phyloP scores from a whole-genome alignment of 2,888 invertebrate genomes.

The Meta bourneti region DNA sequence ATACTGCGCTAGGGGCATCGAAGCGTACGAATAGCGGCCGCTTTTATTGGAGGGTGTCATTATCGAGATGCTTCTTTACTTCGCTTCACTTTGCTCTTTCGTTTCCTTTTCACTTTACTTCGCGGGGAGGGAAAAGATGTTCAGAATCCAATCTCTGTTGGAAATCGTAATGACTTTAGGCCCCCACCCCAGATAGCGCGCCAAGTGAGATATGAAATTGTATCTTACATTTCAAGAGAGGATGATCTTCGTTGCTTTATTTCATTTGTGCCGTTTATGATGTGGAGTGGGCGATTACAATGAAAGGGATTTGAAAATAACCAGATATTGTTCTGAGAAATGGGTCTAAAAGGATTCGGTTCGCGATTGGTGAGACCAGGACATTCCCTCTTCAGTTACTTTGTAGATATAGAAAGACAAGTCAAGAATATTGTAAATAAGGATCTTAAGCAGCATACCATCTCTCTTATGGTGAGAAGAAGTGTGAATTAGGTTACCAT shows the following conservation, averaged over 20 bases:
- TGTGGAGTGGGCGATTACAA: too few species aligned
- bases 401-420: too few species aligned
- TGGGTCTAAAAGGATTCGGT: background rate
- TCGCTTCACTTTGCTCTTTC: background rate
- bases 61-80: conserved; percentile 37
- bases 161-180: conserved; percentile 42
- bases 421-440: too few species aligned
- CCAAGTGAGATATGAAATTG: background rate
- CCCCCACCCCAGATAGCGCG: background rate
- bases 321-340: background rate
- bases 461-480: too few species aligned
- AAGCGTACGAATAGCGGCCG: conserved; percentile 36
- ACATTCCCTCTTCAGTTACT: too few species aligned
- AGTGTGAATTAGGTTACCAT: too few species aligned
- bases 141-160: conserved; percentile 1
- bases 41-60: conserved; percentile 58
- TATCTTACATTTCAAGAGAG: background rate
- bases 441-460: too few species aligned
- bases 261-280: background rate
- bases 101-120: conserved; percentile 42
- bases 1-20: conserved; percentile 20
- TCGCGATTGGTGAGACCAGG: too few species aligned
- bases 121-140: conserved; percentile 3
- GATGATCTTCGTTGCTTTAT: background rate
- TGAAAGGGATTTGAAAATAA: background rate